These are phyloP conservation scores for Athene cunicularia DNA, from an alignment of 2,113 vertebrate genomes.

Conservation along the genomic window DNA sequence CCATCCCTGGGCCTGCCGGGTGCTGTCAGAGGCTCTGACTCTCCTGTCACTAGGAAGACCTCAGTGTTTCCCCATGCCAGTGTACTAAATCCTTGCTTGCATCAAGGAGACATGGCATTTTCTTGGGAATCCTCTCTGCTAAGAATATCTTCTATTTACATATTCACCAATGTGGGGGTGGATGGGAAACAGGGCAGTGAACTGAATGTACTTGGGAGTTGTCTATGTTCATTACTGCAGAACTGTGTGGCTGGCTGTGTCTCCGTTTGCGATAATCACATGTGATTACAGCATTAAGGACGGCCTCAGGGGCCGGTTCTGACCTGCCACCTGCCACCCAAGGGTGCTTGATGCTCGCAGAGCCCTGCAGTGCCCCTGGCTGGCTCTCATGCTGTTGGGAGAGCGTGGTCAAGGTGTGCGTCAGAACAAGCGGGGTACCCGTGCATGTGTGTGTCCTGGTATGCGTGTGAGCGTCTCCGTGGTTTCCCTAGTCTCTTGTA, in stretches of 20 bases:
- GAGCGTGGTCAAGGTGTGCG: accelerated
- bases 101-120: conserved; percentile 52
- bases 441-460: accelerated
- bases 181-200: conserved; percentile 48
- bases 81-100: neutral
- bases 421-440: accelerated
- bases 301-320: accelerated
- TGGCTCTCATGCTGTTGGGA: accelerated
- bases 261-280: neutral
- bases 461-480: accelerated
- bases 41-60: neutral
- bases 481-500: neutral
- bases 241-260: neutral
- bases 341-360: accelerated
- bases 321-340: neutral
- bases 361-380: neutral
- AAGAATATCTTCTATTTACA: conserved; percentile 69
- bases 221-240: conserved; percentile 13
- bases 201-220: conserved; percentile 65
- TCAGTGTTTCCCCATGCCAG: conserved; percentile 15
- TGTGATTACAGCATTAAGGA: neutral
- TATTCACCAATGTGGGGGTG: neutral
- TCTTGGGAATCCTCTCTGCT: conserved; percentile 66
- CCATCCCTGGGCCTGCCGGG: neutral
- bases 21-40: accelerated